Base-by-base conservation (phyloP, 2,888 invertebrate species). In the Corbicula japonica region DNA sequence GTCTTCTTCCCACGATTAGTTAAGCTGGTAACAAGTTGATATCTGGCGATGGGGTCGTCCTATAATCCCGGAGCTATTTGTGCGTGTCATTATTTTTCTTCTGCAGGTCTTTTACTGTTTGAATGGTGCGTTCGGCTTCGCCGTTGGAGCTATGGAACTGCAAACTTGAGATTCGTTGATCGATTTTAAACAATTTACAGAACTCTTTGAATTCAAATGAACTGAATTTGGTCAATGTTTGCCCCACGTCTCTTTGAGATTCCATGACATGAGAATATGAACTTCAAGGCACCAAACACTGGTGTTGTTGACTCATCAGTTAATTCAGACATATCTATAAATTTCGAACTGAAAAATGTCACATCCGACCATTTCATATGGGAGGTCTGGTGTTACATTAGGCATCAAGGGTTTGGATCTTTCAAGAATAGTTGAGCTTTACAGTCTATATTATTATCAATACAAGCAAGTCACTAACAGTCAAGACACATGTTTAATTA, bases 331-430 rank as follows among this genome's bases (percentile, higher is more conserved):
- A 82, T 65, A 66, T 84, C 79, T 3, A 75, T 76, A 62, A 62
- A 81, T 35, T 77, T 76, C 2, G 12, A 54, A 78, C 18, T 71
- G 69, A 63, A 77, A 83, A 38, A 85, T 54, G 61, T 77, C 82
- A 48, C 68, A 77, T 18, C 73, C 77, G n/a, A 85, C 21, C 44
- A 76, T 82, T 15, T 63, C 23, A 60, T 75, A 82, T 15, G 85
- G 79, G 32, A 73, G 62, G 21, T 75, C 65, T 21, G 80, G 83
- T 26, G 76, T 71, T 12, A 80, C 74, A 61, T 68, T 78, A 15
- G 63, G 41, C 28, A 75, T 68, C 12, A 85, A 46, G 5, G 76
- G 75, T 58, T 83, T 74, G 50, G 63, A 68, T 5, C 54, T 50
- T 15, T 83, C n/a, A n/a, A n/a, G n/a, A n/a, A n/a, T n/a, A n/a